Conservation (phyloP, 2,797 vertebrate genomes). For the Centroberyx gerrardi region DNA sequence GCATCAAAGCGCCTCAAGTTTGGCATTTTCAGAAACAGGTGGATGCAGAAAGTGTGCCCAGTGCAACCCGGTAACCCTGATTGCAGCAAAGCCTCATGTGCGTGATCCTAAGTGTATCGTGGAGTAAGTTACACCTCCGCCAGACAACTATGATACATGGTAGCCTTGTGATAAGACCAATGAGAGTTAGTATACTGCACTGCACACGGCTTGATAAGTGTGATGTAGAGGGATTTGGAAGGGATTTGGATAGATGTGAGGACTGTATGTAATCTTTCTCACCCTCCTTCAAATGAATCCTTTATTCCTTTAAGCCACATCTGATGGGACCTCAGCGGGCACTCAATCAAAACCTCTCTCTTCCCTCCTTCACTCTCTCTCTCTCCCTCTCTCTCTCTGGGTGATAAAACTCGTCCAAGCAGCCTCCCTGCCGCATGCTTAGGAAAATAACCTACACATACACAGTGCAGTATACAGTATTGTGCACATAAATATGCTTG, state of each 20-base stretch:
- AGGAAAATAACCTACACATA: conserved; percentile 52
- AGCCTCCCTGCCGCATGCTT: conserved; percentile 38
- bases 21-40: conserved; percentile 48
- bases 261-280: conserved; percentile 85
- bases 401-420: conserved; percentile 56
- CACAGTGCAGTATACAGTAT: conserved; percentile 37
- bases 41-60: conserved; percentile 19
- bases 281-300: conserved; percentile 85
- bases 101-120: conserved; percentile 54
- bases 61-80: background rate
- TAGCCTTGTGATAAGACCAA: conserved; percentile 71
- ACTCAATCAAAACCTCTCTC: conserved; percentile 80
- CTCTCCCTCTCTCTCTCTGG: conserved; percentile 19
- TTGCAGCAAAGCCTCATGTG: conserved; percentile 22
- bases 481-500: conserved; percentile 48
- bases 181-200: conserved; percentile 63
- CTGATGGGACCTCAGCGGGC: conserved; percentile 82
- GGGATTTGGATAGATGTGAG: conserved; percentile 86
- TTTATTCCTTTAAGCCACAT: conserved; percentile 86
- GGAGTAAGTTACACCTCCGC: conserved; percentile 70
- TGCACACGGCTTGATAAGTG: conserved; percentile 82
- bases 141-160: conserved; percentile 71
- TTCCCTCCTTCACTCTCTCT: conserved; percentile 54
- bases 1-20: background rate
- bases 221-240: conserved; percentile 86